Evolutionary conservation across 2,797 vertebrate genomes (phyloP).

Genomic region (Sebastes hubbsi): DNA sequence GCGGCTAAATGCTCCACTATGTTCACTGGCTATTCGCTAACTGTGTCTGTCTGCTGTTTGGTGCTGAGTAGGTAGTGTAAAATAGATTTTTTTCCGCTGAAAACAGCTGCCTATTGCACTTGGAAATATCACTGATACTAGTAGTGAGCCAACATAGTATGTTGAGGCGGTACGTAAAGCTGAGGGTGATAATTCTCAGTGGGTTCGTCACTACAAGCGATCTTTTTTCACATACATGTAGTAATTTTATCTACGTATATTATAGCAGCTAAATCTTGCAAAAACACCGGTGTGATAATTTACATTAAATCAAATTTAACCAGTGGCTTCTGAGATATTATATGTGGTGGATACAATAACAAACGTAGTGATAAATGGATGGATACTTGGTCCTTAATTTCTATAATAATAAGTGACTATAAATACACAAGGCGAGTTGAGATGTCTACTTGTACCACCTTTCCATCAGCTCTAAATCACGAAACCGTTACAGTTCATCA

Average conservation of each 20-base stretch:
- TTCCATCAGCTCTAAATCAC: constrained; percentile 12
- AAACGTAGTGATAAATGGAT: neutral
- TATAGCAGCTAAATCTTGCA: neutral
- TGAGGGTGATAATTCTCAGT: neutral
- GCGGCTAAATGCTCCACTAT: neutral
- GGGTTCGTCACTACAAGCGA: neutral
- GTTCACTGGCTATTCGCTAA: neutral
- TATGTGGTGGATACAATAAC: neutral
- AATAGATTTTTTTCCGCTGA: neutral
- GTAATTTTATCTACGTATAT: neutral
- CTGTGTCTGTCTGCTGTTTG: neutral
- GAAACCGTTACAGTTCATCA: constrained; percentile 18
- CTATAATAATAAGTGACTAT: neutral
- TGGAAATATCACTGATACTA: neutral
- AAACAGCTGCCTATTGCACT: neutral
- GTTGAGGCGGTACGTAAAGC: neutral
- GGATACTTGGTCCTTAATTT: neutral
- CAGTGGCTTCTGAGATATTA: neutral
- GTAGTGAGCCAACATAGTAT: neutral
- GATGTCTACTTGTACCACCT: neutral
- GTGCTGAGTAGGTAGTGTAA: neutral
- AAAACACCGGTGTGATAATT: neutral
- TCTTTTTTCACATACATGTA: neutral
- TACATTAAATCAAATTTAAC: neutral
- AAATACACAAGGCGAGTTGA: neutral